Percentiles rank a stretch among this genome's conserved stretches.
These are phyloP conservation scores for Stomatorhinus ivindoensis DNA, from an alignment of 2,113 vertebrate species.

Conservation along the genomic window DNA sequence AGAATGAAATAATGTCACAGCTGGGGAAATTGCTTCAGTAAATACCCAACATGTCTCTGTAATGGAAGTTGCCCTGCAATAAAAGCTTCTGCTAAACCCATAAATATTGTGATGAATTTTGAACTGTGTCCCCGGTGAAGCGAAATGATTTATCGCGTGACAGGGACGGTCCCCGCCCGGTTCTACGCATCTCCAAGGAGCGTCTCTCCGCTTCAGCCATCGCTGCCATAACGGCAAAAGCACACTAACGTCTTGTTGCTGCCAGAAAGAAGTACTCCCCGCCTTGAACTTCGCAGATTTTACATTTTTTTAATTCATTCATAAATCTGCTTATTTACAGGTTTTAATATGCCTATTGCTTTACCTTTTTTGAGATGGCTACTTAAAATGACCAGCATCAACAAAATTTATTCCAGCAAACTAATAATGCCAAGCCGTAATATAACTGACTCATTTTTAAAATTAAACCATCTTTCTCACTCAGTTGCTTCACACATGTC, in stretches of 20 bases:
- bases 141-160: constrained; percentile 6
- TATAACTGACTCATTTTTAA: not conserved
- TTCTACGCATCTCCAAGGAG: not conserved
- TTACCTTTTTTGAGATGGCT: not conserved
- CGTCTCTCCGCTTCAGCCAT: not conserved
- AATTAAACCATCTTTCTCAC: not conserved
- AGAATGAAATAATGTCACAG: constrained; percentile 18
- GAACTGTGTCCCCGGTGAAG: constrained; percentile 13
- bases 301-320: not conserved
- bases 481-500: not conserved
- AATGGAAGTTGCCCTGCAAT: constrained; percentile 16
- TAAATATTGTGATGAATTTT: constrained; percentile 18
- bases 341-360: not conserved
- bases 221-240: not conserved
- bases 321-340: not conserved
- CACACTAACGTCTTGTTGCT: not conserved
- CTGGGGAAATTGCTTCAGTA: constrained; percentile 14
- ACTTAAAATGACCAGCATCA: not conserved
- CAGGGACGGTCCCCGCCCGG: not conserved
- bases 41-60: constrained; percentile 11
- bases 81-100: constrained; percentile 5
- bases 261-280: not conserved
- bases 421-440: not conserved
- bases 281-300: not conserved
- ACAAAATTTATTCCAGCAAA: not conserved